A percentile compares a stretch with the other conserved stretches of the same genome.
These are phyloP conservation scores for Drosophila limbata DNA, from an alignment of 2,888 invertebrate species.

Conservation along the genomic window DNA sequence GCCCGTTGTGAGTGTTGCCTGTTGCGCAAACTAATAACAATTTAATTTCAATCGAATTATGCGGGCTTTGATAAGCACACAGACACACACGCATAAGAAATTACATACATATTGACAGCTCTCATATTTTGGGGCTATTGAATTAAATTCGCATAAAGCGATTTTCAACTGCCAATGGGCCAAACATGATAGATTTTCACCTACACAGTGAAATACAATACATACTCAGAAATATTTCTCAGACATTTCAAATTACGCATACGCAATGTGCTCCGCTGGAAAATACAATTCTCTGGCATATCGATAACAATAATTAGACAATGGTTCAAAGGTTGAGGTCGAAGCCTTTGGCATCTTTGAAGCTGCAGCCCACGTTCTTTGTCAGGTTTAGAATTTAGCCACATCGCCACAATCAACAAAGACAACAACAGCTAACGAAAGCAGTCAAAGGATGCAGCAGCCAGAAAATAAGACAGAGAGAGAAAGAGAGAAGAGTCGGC, in stretches of 20 bases:
- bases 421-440: slow-evolving; percentile 23
- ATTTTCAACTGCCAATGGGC: slow-evolving; percentile 52
- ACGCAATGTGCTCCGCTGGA: slow-evolving; percentile 29
- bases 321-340: slow-evolving; percentile 6
- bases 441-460: slow-evolving; percentile 2
- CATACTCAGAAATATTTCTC: not conserved
- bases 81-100: slow-evolving; percentile 11
- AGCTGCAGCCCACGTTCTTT: slow-evolving; percentile 12
- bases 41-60: slow-evolving; percentile 76
- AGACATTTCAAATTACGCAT: slow-evolving; percentile 37
- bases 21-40: slow-evolving; percentile 76
- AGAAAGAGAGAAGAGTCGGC: slow-evolving; percentile 17
- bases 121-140: slow-evolving; percentile 31
- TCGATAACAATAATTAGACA: slow-evolving; percentile 16
- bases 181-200: slow-evolving; percentile 28
- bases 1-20: slow-evolving; percentile 40
- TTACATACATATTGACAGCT: slow-evolving; percentile 11
- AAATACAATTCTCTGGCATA: slow-evolving; percentile 3
- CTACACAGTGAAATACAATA: not conserved
- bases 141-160: slow-evolving; percentile 65
- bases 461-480: slow-evolving; percentile 7
- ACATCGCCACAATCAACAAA: slow-evolving; percentile 59
- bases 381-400: slow-evolving; percentile 24
- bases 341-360: not conserved
- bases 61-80: slow-evolving; percentile 53